Percentiles rank a stretch among this genome's conserved stretches.
phyloP scores from a whole-genome alignment of 2,888 invertebrate genomes.

The Polydrusus pterygomalis region DNA sequence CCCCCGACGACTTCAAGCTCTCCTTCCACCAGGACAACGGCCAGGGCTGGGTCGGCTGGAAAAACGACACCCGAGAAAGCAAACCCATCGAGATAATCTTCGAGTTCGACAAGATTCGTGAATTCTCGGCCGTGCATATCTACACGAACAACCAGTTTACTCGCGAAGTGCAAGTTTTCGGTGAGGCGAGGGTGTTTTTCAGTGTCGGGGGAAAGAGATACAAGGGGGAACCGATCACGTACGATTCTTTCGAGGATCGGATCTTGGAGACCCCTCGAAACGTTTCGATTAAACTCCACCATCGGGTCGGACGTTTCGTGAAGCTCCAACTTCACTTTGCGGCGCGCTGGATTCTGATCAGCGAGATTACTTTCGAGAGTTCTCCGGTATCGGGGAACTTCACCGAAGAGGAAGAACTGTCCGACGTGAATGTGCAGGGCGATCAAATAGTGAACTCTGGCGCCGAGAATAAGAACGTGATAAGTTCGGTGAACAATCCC shows the following conservation, averaged over 20 bases:
- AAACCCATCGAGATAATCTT: constrained; percentile 81
- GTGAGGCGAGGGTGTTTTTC: constrained; percentile 86
- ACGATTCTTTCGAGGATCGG: constrained; percentile 82
- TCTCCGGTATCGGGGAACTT: constrained; percentile 68
- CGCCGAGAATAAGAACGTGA: constrained; percentile 65
- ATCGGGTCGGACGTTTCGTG: constrained; percentile 87
- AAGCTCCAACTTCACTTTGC: constrained; percentile 86
- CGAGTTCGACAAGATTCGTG: constrained; percentile 91
- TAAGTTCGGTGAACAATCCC: constrained; percentile 68
- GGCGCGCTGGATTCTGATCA: constrained; percentile 90
- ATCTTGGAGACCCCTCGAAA: constrained; percentile 88
- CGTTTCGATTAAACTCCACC: constrained; percentile 87
- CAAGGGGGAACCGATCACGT: constrained; percentile 85
- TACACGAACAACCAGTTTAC: constrained; percentile 91
- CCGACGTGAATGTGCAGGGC: constrained; percentile 59
- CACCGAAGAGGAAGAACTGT: constrained; percentile 65
- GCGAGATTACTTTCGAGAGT: constrained; percentile 91
- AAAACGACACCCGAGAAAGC: constrained; percentile 82
- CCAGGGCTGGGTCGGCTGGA: constrained; percentile 95
- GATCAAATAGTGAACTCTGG: constrained; percentile 62
- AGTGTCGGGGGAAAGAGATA: constrained; percentile 86
- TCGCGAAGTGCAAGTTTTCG: constrained; percentile 89
- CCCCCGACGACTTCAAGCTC: constrained; percentile 83
- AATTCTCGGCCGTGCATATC: constrained; percentile 88
- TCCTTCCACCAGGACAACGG: constrained; percentile 76